A percentile compares a stretch with the other conserved stretches of the same genome.
Evolutionary conservation across 1,140 invertebrate species (phyloP).

Genomic region (Proales similis): DNA sequence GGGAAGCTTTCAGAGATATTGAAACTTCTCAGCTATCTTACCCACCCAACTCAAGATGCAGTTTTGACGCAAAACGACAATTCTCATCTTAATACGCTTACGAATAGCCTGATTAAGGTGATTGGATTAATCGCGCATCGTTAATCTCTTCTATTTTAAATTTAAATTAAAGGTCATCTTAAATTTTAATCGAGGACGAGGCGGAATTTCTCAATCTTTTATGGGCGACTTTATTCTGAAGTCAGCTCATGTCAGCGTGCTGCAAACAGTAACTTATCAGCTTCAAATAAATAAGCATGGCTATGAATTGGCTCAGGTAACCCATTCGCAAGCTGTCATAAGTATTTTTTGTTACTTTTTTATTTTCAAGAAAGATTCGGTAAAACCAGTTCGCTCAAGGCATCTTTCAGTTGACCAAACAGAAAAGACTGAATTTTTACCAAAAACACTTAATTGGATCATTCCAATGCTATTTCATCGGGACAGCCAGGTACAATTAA

Average conservation of each 20-base stretch:
- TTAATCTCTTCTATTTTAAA: too few relatives aligned
- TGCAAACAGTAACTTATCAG: constrained; percentile 29
- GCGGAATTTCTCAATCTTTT: constrained; percentile 17
- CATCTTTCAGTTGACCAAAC: too few relatives aligned
- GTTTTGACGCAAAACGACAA: not conserved
- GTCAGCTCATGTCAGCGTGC: constrained; percentile 17
- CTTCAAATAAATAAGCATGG: constrained; percentile 5
- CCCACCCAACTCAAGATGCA: not conserved
- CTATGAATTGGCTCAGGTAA: not conserved
- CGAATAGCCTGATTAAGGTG: constrained; percentile 32
- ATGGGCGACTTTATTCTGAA: constrained; percentile 36
- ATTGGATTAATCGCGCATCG: too few relatives aligned
- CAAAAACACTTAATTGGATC: too few relatives aligned
- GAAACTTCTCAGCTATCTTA: too few relatives aligned
- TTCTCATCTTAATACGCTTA: not conserved
- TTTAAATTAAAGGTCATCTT: too few relatives aligned
- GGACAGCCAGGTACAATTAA: too few relatives aligned
- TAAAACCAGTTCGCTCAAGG: too few relatives aligned
- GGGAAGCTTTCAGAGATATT: too few relatives aligned
- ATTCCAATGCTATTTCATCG: too few relatives aligned
- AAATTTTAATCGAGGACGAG: constrained; percentile 28
- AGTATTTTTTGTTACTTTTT: not conserved
- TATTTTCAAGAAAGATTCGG: not conserved
- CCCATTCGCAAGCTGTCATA: too few relatives aligned
- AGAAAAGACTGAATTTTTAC: too few relatives aligned